These are phyloP conservation scores for Thinocorus orbignyianus DNA, from an alignment of 2,113 vertebrate genomes.

Conservation along the genomic window DNA sequence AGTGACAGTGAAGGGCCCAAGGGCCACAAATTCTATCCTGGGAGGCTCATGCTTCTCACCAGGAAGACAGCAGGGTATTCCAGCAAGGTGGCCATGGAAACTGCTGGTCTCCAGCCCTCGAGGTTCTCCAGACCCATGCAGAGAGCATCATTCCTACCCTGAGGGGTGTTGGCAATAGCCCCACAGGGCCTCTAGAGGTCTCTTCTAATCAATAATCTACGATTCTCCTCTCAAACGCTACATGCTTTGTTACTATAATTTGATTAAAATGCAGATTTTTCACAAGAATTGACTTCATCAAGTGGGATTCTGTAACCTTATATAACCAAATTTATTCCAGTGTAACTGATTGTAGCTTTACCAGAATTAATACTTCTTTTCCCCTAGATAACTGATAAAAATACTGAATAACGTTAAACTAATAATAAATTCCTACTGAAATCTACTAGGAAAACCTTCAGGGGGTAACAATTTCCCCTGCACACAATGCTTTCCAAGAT, in stretches of 20 bases:
- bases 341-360: background rate
- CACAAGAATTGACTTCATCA: background rate
- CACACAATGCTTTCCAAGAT: background rate
- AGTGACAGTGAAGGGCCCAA: background rate
- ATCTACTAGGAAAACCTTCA: background rate
- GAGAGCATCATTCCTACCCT: background rate
- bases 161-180: background rate
- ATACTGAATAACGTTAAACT: background rate
- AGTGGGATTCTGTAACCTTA: background rate
- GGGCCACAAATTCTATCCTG: background rate
- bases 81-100: background rate
- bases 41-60: background rate
- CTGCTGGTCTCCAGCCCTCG: background rate
- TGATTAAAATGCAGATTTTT: background rate
- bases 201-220: background rate
- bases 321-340: background rate
- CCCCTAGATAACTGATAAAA: background rate
- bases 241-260: background rate
- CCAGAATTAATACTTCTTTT: background rate
- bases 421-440: background rate
- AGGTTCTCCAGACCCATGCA: background rate
- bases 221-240: background rate
- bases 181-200: background rate
- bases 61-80: fast-evolving
- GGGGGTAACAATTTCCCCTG: background rate